phyloP scores from a whole-genome alignment of 2,113 vertebrate species.

The Platichthys stellatus region DNA sequence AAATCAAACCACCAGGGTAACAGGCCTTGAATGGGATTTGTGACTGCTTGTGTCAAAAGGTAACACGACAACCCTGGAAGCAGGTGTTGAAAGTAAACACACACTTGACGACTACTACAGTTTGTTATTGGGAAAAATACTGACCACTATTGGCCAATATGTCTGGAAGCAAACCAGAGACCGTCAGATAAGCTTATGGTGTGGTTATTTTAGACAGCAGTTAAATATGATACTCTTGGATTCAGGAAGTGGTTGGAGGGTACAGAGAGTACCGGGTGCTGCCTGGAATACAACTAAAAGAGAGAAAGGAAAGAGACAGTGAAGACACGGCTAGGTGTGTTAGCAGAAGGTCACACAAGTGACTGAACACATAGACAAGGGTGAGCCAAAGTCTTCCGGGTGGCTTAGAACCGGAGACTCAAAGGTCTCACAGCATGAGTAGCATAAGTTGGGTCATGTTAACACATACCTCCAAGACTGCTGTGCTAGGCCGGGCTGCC shows the following conservation, averaged over 20 bases:
- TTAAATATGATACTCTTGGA: slow-evolving; percentile 72
- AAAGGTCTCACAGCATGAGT: slow-evolving; percentile 63
- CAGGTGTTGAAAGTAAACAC: slow-evolving; percentile 69
- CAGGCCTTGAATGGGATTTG: slow-evolving; percentile 36
- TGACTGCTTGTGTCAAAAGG: slow-evolving; percentile 31
- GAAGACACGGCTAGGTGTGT: slow-evolving; percentile 31
- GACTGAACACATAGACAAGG: slow-evolving; percentile 49
- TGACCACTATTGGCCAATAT: slow-evolving; percentile 53
- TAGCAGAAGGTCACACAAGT: slow-evolving; percentile 59
- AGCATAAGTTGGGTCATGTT: slow-evolving; percentile 63
- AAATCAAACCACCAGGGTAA: slow-evolving; percentile 1
- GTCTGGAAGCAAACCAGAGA: slow-evolving; percentile 55
- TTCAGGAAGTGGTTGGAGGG: slow-evolving; percentile 61
- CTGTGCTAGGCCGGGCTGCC: slow-evolving; percentile 51
- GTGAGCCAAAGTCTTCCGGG: slow-evolving; percentile 45
- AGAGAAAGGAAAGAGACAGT: slow-evolving; percentile 30
- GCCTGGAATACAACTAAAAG: slow-evolving; percentile 41
- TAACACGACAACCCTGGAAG: slow-evolving; percentile 50
- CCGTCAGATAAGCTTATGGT: slow-evolving; percentile 31
- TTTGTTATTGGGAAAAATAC: slow-evolving; percentile 65
- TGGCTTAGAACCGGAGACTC: slow-evolving; percentile 50
- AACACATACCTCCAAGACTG: slow-evolving; percentile 68
- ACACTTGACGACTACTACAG: slow-evolving; percentile 57
- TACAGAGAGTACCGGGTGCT: slow-evolving; percentile 31
- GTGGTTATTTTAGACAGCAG: slow-evolving; percentile 75